Conservation (phyloP, 2,113 vertebrate species). For the Nerophis ophidion region DNA sequence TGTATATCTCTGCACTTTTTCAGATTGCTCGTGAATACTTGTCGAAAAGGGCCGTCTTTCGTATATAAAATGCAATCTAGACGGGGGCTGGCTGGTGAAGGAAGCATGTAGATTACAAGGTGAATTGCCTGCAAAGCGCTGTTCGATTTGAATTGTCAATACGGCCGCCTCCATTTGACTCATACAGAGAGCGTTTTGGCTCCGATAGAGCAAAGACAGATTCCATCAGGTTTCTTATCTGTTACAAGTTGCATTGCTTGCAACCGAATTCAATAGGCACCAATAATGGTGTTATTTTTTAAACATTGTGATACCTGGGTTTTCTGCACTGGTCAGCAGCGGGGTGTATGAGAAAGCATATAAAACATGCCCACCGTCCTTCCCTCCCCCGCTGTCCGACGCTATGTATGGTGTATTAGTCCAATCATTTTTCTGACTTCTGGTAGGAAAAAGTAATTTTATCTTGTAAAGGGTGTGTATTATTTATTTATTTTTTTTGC, state of each 20-base stretch:
- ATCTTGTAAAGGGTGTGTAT: conserved; percentile 61
- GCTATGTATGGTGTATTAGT: conserved; percentile 66
- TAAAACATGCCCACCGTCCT: conserved; percentile 41
- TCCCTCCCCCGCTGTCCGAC: conserved; percentile 43
- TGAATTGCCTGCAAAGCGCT: conserved; percentile 64
- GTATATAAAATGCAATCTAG: conserved; percentile 67
- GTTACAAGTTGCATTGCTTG: conserved; percentile 84
- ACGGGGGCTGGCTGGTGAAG: conserved; percentile 32
- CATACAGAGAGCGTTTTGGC: conserved; percentile 64
- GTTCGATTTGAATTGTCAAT: conserved; percentile 64
- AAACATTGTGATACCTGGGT: conserved; percentile 81
- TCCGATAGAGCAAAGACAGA: conserved; percentile 80
- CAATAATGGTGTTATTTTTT: conserved; percentile 87
- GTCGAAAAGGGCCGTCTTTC: conserved; percentile 44
- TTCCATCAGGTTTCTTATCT: conserved; percentile 82
- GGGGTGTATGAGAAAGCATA: conserved; percentile 47
- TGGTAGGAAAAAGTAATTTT: conserved; percentile 70
- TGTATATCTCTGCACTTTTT: conserved; percentile 47
- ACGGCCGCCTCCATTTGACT: conserved; percentile 55
- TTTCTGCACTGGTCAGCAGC: conserved; percentile 89
- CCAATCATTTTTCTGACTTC: conserved; percentile 66
- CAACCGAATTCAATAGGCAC: conserved; percentile 80
- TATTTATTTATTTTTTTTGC: conserved; percentile 52
- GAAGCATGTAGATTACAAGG: conserved; percentile 60
- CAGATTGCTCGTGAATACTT: conserved; percentile 41